A percentile compares a stretch with the other conserved stretches of the same genome.
Conservation (phyloP, 2,113 vertebrate genomes). For the Scytalopus superciliaris region DNA sequence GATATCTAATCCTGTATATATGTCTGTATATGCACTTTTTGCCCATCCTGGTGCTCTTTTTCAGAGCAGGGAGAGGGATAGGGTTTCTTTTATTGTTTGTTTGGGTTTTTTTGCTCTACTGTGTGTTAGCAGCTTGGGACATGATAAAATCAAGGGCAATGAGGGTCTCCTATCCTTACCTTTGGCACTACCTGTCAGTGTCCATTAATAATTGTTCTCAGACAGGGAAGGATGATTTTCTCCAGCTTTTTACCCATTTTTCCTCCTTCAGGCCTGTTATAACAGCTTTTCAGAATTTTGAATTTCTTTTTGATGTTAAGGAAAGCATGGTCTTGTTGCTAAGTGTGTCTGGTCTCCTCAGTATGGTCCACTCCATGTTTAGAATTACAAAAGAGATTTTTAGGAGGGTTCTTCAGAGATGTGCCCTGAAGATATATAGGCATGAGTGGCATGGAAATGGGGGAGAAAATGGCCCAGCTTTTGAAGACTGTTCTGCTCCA, state of each 20-base stretch:
- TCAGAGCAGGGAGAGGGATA: not conserved
- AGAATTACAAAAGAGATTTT: not conserved
- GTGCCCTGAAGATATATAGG: not conserved
- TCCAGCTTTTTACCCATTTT: not conserved
- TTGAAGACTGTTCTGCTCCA: not conserved
- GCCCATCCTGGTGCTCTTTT: not conserved
- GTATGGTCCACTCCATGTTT: not conserved
- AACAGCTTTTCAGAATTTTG: not conserved
- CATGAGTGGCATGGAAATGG: not conserved
- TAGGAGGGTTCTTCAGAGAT: not conserved
- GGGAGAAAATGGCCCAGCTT: not conserved
- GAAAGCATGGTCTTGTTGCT: not conserved
- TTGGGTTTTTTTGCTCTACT: not conserved
- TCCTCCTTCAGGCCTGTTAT: not conserved
- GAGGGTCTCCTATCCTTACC: not conserved
- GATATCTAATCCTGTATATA: not conserved
- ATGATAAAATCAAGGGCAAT: not conserved
- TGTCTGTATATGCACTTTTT: not conserved
- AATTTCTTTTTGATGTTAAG: not conserved
- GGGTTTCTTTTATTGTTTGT: too few relatives aligned
- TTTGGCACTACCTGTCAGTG: not conserved
- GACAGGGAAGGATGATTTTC: not conserved
- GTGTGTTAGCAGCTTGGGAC: not conserved
- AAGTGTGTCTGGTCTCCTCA: not conserved
- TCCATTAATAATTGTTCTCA: not conserved